Base-by-base conservation (phyloP, 64 coral and sea anemone species). In the Orbicella faveolata region DNA sequence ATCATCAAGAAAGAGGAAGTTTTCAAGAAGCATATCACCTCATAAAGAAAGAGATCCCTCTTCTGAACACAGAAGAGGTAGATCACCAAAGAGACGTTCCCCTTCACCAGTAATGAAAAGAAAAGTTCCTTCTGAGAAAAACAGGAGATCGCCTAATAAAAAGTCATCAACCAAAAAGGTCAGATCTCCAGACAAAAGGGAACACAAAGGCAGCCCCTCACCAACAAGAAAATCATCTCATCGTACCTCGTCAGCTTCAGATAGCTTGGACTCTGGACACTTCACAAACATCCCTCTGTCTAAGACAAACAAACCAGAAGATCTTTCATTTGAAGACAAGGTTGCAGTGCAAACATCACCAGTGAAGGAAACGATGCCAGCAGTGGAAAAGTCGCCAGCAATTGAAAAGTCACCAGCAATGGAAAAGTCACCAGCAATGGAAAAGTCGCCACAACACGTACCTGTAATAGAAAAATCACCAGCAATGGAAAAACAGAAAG, bases 241-340 rank as follows among this genome's bases (percentile, higher is more conserved):
- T 21, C 82, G 82, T 21, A 72, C 82, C 5, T 85, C 82, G 2
- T 85, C 82, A 34, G 64, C 82, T 21, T 72, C 82, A 30, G 82
- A 85, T 33, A 85, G 82, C 25, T 53, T 85, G 19, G 82, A 85
- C 82, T 85, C 82, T 3, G 82, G 82, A 25, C 82, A 85, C 39
- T 85, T 52, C 25, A 85, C 82, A 48, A 85, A 70, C 65, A 85
- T 85, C 14, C 82, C 82, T 25, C 16, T 85, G 20, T 72, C 82
- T 7, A 69, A 72, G 21, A 36, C 21, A 52, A 85, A 73, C 18
- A 85, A 85, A 72, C 65, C 63, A 85, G 64, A 85, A 15, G 82
- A 85, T 17, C 20, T 59, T 59, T 59, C 15, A 59, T 16, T 59
- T 59, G 55, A 59, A 16, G 55, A 59, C 15, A 59, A 59, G 9